These are phyloP conservation scores for Amphimedon queenslandica DNA, from an alignment of 37 sponge, comb jelly and placozoan species.

Conservation along the genomic window DNA sequence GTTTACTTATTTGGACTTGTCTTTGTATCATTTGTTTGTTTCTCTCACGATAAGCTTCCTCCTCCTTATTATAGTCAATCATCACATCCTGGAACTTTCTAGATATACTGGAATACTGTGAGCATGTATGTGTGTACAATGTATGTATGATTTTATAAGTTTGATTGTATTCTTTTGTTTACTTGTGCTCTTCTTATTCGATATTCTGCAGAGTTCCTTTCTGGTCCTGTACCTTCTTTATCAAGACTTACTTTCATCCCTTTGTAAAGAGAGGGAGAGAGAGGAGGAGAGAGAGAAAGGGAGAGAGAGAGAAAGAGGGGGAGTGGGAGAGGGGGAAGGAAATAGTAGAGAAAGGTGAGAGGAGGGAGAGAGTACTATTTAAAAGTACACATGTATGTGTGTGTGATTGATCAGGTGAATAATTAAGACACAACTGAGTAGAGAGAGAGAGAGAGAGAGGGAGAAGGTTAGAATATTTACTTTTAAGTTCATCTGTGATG, in stretches of 20 bases:
- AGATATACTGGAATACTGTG: constrained; percentile 27
- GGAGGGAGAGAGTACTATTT: background rate
- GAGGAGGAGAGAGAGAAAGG: background rate
- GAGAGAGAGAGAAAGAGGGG: background rate
- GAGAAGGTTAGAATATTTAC: too few relatives aligned
- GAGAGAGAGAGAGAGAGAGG: too few relatives aligned
- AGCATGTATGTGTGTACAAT: background rate
- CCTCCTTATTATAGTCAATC: constrained; percentile 52
- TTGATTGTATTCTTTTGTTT: background rate
- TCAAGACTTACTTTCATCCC: constrained; percentile 53
- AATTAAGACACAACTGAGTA: too few relatives aligned
- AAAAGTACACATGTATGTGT: background rate
- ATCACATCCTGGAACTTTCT: constrained; percentile 55
- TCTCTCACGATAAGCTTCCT: constrained; percentile 73
- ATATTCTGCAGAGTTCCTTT: constrained; percentile 55
- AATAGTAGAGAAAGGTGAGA: background rate
- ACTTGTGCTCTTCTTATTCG: constrained; percentile 78
- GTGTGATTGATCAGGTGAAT: constrained; percentile 12
- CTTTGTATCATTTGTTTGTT: constrained; percentile 59
- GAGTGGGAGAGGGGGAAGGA: too few relatives aligned
- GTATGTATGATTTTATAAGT: background rate
- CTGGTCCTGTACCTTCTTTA: constrained; percentile 16
- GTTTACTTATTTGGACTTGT: constrained; percentile 59
- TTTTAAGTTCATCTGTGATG: too few relatives aligned
- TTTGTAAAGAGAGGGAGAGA: background rate